phyloP scores from a whole-genome alignment of 2,797 vertebrate genomes.

The Bradypodion ventrale region DNA sequence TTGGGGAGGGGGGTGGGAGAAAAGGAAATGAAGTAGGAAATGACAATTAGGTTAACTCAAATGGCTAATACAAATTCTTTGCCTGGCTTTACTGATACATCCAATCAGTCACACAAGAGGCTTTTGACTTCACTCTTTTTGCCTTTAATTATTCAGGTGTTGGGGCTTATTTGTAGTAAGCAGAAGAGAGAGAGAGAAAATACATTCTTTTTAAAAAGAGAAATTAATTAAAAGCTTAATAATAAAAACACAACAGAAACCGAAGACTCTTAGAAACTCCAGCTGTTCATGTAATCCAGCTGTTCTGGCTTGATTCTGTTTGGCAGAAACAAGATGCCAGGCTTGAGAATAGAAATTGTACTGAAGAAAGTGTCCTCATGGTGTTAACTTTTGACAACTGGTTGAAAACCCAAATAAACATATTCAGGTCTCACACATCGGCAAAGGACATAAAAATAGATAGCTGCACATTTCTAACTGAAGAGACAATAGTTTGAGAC shows the following conservation, averaged over 20 bases:
- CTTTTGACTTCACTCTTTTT: slow-evolving; percentile 42
- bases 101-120: slow-evolving; percentile 35
- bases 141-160: slow-evolving; percentile 29
- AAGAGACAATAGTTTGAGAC: neutral
- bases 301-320: slow-evolving; percentile 8
- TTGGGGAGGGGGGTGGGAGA: slow-evolving; percentile 7
- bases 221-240: neutral
- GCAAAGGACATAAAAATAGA: neutral
- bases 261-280: neutral
- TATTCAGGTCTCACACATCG: neutral
- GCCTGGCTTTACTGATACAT: slow-evolving; percentile 46
- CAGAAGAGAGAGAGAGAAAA: slow-evolving; percentile 3
- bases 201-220: neutral
- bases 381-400: slow-evolving; percentile 4
- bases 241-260: neutral
- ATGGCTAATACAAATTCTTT: slow-evolving; percentile 21
- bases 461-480: neutral
- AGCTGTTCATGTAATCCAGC: slow-evolving; percentile 4
- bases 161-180: slow-evolving; percentile 9
- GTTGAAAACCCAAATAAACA: slow-evolving; percentile 26
- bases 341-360: neutral
- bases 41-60: slow-evolving; percentile 38
- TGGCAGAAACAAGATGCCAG: neutral
- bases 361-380: neutral
- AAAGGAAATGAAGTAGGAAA: slow-evolving; percentile 34